Conservation (phyloP, 2,888 invertebrate genomes). For the Hoplodrina blanda region DNA sequence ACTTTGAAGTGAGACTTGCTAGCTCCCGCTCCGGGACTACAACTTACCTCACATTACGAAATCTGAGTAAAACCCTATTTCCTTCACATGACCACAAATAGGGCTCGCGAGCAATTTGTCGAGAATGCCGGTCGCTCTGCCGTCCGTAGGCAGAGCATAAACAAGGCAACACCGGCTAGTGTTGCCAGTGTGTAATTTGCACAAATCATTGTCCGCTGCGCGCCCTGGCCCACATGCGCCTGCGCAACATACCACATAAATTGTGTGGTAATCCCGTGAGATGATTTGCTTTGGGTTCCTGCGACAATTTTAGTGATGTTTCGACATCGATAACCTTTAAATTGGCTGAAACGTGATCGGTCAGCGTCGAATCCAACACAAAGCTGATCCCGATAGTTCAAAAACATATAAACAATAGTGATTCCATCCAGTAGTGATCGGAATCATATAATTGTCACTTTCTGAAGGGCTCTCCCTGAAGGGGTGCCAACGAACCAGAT, state of each 20-base stretch:
- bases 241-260: conserved; percentile 24
- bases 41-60: conserved; percentile 15
- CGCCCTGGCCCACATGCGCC: conserved; percentile 41
- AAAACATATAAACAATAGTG: background rate
- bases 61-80: conserved; percentile 35
- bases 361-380: background rate
- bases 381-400: background rate
- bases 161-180: conserved; percentile 41
- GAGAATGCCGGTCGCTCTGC: conserved; percentile 49
- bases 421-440: background rate
- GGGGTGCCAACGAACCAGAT: background rate
- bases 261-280: conserved; percentile 22
- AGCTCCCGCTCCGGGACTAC: background rate
- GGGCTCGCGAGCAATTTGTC: conserved; percentile 48
- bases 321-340: background rate
- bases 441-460: background rate
- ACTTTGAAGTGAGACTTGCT: no score
- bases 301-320: conserved; percentile 2
- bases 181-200: conserved; percentile 75
- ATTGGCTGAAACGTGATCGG: background rate
- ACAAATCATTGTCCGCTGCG: conserved; percentile 77
- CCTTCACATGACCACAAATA: conserved; percentile 40
- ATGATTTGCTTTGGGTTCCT: conserved; percentile 24
- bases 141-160: conserved; percentile 49
- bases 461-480: background rate